A percentile compares a stretch with the other conserved stretches of the same genome.
Conservation (phyloP, 2,888 invertebrate genomes). For the Blastobasis lacticolella region DNA sequence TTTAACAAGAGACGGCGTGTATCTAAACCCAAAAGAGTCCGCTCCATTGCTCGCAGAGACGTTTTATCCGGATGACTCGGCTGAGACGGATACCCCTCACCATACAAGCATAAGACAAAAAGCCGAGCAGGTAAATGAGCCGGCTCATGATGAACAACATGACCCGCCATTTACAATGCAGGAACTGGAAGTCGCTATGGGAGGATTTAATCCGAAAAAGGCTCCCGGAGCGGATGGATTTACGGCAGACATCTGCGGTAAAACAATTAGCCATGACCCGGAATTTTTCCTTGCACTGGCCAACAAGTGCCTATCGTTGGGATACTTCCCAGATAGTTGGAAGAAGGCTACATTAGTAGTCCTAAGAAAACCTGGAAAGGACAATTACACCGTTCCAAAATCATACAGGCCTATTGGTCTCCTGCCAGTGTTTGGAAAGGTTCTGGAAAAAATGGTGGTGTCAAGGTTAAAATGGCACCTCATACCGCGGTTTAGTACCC, state of each 20-base stretch:
- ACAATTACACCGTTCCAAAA: neutral
- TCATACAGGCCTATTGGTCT: neutral
- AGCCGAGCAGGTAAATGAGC: neutral
- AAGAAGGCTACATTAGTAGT: neutral
- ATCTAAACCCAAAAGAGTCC: neutral
- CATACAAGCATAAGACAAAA: neutral
- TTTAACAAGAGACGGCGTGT: neutral
- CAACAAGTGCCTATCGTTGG: neutral
- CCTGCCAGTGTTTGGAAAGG: neutral
- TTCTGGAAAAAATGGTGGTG: neutral
- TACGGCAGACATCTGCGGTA: conserved; percentile 5
- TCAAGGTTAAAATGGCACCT: neutral
- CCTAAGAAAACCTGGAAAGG: neutral
- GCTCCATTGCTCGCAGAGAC: conserved; percentile 3
- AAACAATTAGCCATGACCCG: neutral
- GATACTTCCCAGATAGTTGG: conserved; percentile 3
- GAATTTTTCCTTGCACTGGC: neutral
- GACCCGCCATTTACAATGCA: neutral
- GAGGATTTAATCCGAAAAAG: conserved; percentile 9
- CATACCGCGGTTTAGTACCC: neutral
- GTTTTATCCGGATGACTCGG: conserved; percentile 4
- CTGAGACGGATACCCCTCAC: neutral
- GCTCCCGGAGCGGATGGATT: conserved; percentile 12
- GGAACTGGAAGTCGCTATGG: neutral
- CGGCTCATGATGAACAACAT: neutral